Evolutionary conservation across 2,113 vertebrate species (phyloP), one percentile per base, ranked within the genome.

Genomic region (Archilochus colubris): DNA sequence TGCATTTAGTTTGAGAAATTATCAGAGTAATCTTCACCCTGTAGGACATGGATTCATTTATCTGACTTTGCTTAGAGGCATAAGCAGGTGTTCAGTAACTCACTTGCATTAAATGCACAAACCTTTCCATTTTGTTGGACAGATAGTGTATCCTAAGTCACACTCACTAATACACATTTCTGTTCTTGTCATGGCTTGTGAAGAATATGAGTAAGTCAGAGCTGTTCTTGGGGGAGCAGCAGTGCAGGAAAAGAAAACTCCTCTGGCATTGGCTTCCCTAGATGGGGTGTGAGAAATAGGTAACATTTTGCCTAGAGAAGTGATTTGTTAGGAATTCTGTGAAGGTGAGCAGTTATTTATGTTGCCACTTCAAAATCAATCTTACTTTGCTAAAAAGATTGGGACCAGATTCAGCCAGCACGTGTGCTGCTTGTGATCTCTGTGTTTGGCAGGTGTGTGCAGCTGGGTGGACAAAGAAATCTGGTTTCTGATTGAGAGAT

Each of bases 401-500:
- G 40, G 43, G 11, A 20, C 73, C 25, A 17, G 23, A 43, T 40
- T 46, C 46, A 53, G 21, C 6, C 28, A 46, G 13, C 11, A 3
- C 3, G 12, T 4, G 9, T 22, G 10, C 6, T 23, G 31, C 7
- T 33, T 48, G 53, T 36, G 75, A 30, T 10, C 53, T 67, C 59
- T 28, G 5, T 13, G 43, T 30, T 7, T 33, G 21, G 15, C 14
- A 1, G 12, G 30, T n/a, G 25, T 11, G 25, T 1, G 3, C 20
- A 14, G 44, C 3, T 19, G 24, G 7, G 20, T 31, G 54, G 46
- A 10, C 31, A 23, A 30, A 55, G 46, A 23, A 33, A 18, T 23
- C 48, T n/a, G 31, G 4, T 28, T 73, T 55, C 66, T 44, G n/a
- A 25, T n/a, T 15, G 15, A 19, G 10, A 24, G 2, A 9, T 76